Evolutionary conservation across 2,888 invertebrate genomes (phyloP), one percentile per base, ranked within the genome.

Genomic region (Tuta absoluta): DNA sequence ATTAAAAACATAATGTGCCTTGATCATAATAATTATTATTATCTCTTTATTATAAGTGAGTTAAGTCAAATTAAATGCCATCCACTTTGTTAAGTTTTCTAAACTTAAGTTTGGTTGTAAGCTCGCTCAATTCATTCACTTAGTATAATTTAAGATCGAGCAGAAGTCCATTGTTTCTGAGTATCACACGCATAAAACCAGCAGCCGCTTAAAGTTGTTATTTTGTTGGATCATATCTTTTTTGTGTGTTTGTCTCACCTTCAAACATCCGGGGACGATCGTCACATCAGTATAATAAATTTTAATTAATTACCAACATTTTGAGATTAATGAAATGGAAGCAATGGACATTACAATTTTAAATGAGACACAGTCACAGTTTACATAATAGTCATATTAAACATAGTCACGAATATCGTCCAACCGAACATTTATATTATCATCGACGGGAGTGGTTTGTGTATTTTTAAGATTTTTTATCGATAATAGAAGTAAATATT

Each of bases 21-120:
- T 90, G 82, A 82, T 86, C 86, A 82, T 89, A 86, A 86, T 86
- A 84, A 86, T 84, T 84, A 85, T 85, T 85, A 80, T 81, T 81
- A 80, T 82, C 81, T 83, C 76, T 81, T 33, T 82, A 85, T 75
- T 82, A 63, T 91, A 91, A 91, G 91, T 86, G 87, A 85, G 89
- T 89, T 91, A 91, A 91, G 91, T 91, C 91, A 91, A 88, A 87
- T 88, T 87, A 88, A 89, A 91, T 91, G 91, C 91, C 91, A 91
- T 91, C 91, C 91, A 91, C 87, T 90, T 91, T 90, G 91, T 91
- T 91, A 90, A 91, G 91, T 90, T 91, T 90, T 90, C 82, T 86
- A 82, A 84, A 82, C 79, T 76, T 89, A 88, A 90, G 65, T 67
- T 65, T 65, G 63, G 57, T 80, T 84, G 80, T 89, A 90, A 89